These are phyloP conservation scores for Cydia amplana DNA, from an alignment of 1,140 invertebrate genomes.

Conservation along the genomic window DNA sequence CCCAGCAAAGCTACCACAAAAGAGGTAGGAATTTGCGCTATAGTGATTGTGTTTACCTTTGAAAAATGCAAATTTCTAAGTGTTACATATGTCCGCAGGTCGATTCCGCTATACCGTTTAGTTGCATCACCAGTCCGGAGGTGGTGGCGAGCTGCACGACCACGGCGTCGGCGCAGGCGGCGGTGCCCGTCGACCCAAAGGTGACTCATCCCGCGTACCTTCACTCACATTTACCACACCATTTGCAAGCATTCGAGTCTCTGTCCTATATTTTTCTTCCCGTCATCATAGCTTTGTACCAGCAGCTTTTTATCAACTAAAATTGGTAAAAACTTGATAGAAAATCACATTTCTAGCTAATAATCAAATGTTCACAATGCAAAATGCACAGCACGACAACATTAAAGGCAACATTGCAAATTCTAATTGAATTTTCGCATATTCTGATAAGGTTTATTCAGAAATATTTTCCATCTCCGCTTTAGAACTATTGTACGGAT, in stretches of 20 bases:
- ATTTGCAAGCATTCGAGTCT: conserved; percentile 50
- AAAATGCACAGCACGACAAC: conserved; percentile 4
- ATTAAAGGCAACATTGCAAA: background rate
- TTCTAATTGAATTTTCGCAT: conserved; percentile 23
- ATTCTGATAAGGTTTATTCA: background rate
- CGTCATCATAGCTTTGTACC: background rate
- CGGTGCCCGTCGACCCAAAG: conserved; percentile 67
- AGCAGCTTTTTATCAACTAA: background rate
- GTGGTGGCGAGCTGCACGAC: conserved; percentile 71
- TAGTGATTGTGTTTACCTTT: conserved; percentile 17
- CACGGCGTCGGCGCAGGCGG: conserved; percentile 56
- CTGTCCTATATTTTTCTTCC: background rate
- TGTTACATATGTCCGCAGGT: conserved; percentile 54
- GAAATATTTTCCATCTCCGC: conserved; percentile 1
- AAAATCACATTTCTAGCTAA: background rate
- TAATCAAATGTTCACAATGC: background rate
- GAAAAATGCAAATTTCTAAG: conserved; percentile 23
- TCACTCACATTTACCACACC: conserved; percentile 40
- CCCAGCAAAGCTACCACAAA: conserved; percentile 38
- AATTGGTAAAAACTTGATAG: background rate
- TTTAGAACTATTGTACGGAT: background rate
- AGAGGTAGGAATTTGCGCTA: conserved; percentile 58
- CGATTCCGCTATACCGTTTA: conserved; percentile 74
- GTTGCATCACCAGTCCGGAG: conserved; percentile 75
- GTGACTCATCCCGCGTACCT: conserved; percentile 41